Conservation (phyloP, 2,113 vertebrate species). For the Cinclus cinclus region DNA sequence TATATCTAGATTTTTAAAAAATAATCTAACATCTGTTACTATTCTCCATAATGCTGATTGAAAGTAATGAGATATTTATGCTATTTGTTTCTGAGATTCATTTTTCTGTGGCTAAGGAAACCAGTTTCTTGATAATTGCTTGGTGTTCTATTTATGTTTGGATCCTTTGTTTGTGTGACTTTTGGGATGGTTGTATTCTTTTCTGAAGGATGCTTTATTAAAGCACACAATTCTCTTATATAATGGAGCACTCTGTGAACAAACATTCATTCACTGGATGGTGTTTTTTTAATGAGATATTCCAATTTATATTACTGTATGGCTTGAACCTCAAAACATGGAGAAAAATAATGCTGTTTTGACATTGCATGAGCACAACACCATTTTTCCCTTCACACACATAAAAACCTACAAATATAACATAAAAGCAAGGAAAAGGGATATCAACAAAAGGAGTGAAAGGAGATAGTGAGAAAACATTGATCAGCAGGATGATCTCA, state of each 20-base stretch:
- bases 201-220: background rate
- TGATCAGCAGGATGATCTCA: constrained; percentile 8
- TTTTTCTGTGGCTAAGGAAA: background rate
- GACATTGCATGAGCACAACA: background rate
- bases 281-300: background rate
- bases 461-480: background rate
- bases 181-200: background rate
- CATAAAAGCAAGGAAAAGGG: background rate
- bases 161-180: background rate
- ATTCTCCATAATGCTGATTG: background rate
- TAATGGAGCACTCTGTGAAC: background rate
- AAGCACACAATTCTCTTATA: background rate
- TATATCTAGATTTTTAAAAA: background rate
- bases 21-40: background rate
- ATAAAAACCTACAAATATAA: constrained; percentile 14
- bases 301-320: background rate
- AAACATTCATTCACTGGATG: background rate
- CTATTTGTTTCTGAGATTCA: background rate
- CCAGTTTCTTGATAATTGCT: background rate
- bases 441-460: background rate
- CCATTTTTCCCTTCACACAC: background rate
- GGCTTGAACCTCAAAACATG: background rate
- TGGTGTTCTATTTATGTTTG: background rate
- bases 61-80: background rate
- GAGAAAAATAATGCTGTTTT: background rate